A percentile compares a stretch with the other conserved stretches of the same genome.
Conservation (phyloP, 2,797 vertebrate genomes). For the Sebastes nivosus region DNA sequence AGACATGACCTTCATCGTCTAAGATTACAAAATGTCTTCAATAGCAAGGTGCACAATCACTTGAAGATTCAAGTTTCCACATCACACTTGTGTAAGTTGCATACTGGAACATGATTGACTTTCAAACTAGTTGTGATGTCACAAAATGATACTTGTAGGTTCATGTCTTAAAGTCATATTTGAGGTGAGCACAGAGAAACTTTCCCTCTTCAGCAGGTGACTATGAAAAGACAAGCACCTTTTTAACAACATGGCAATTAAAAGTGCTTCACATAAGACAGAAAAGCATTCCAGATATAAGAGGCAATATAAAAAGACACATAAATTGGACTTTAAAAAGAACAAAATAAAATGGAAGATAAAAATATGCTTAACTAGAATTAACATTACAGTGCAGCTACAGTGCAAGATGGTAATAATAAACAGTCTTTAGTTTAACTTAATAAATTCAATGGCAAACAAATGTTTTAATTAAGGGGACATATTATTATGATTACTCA, state of each 20-base stretch:
- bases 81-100: no score
- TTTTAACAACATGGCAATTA: background rate
- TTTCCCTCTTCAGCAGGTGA: background rate
- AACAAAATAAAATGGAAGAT: background rate
- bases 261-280: background rate
- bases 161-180: background rate
- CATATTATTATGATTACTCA: background rate
- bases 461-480: background rate
- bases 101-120: background rate
- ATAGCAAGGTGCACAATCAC: background rate
- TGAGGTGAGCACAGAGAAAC: background rate
- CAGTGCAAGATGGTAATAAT: background rate
- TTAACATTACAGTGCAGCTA: background rate
- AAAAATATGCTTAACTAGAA: background rate
- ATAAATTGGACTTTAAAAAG: background rate
- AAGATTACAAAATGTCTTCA: background rate
- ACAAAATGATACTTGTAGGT: background rate
- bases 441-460: background rate
- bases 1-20: background rate
- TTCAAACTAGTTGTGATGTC: background rate
- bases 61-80: background rate
- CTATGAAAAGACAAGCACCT: background rate
- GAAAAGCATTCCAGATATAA: background rate
- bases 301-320: background rate
- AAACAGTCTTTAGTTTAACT: background rate